Base-by-base conservation (phyloP, 2,888 invertebrate species). In the Lysandra coridon region DNA sequence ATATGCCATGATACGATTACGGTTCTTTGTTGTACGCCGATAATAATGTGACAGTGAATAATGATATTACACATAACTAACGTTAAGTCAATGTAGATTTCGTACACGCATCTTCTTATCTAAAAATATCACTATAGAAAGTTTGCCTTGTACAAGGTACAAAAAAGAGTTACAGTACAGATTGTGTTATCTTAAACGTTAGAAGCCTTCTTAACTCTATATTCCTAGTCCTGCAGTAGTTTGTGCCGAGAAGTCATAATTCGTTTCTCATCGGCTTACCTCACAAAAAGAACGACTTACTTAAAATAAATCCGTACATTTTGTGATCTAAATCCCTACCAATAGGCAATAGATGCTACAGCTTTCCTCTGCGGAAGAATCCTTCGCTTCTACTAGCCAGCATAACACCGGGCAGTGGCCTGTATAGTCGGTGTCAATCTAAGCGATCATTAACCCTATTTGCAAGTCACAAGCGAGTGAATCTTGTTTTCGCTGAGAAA, bases 401-500 rank as follows among this genome's bases (percentile, higher is more conserved):
- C 62, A 62, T 23, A 17, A 17, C 4, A 57, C 62, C 62, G n/a
- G 62, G n/a, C 30, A 12, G 64, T 30, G 23, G 69, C 33, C 33
- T 1, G 14, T 76, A 79, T 53, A 78, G 78, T 73, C 23, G 76
- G 80, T 81, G 80, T 79, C 82, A 80, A 79, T 80, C 62, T 74
- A 79, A 80, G 23, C 40, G 81, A 81, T 80, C 78, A 81, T 82
- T 82, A 81, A 81, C 74, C 76, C 78, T 80, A 80, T 82, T 83
- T 80, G 82, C 83, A 81, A 82, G 82, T 83, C 81, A 81, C 83
- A 80, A 81, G 80, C 81, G 82, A 83, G 81, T 82, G 82, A 79
- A 80, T 79, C 79, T 81, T 78, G 79, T 78, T 81, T 81, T 81
- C 81, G 83, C 84, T 85, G 88, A 85, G 90, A 91, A 91, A 91